Percentiles rank a stretch among this genome's conserved stretches.
Evolutionary conservation across 2,888 invertebrate genomes (phyloP).

Genomic region (Dryadula phaetusa): DNA sequence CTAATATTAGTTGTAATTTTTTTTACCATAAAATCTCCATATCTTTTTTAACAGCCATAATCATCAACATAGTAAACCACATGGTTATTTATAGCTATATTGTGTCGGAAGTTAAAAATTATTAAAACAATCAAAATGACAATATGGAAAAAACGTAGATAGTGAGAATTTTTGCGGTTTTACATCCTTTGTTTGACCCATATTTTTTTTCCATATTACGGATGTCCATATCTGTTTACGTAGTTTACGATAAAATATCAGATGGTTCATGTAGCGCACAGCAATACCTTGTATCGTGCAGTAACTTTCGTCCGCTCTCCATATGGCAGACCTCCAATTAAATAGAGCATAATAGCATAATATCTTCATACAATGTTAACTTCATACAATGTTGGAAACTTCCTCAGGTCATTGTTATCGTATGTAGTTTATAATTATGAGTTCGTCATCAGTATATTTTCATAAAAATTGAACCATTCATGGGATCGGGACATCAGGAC

Average conservation of each 20-base stretch:
- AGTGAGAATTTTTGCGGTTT: constrained; percentile 65
- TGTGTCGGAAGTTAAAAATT: constrained; percentile 26
- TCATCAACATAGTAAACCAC: no score
- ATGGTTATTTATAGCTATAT: background rate
- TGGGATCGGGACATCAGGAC: constrained; percentile 67
- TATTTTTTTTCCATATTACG: constrained; percentile 63
- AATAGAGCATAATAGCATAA: constrained; percentile 46
- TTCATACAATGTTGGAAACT: constrained; percentile 37
- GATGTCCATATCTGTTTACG: constrained; percentile 71
- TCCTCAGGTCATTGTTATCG: constrained; percentile 40
- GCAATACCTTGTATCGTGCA: constrained; percentile 46
- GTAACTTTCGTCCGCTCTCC: constrained; percentile 56
- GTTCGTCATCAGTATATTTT: constrained; percentile 69
- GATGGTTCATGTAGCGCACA: constrained; percentile 55
- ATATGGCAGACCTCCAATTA: constrained; percentile 57
- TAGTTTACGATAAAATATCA: constrained; percentile 65
- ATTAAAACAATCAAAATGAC: constrained; percentile 13
- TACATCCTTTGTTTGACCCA: constrained; percentile 75
- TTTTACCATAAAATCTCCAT: no score
- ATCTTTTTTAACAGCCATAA: no score
- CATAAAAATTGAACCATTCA: constrained; percentile 58
- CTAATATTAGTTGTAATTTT: no score
- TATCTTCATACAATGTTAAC: constrained; percentile 33
- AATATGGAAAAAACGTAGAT: constrained; percentile 6
- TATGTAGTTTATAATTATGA: constrained; percentile 47